Base-by-base conservation (phyloP, 2,797 vertebrate genomes). In the Rhinella marina region DNA sequence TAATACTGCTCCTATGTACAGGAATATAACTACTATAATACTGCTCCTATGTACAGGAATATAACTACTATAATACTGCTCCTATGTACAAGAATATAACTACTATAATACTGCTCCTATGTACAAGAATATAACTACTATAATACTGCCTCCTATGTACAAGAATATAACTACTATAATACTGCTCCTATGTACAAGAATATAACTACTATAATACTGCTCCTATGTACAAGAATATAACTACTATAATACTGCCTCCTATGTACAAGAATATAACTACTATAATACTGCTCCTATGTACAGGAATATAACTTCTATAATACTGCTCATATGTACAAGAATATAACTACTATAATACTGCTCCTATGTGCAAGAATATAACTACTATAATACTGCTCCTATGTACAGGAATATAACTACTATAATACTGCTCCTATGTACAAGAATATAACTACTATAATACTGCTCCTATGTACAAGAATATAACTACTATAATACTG, bases 121-220 rank as follows among this genome's bases (percentile, higher is more conserved):
- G 25, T 68, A 68, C 25, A 21, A 27, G 62, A 66, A 66, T 66
- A 66, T 66, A 66, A 66, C 62, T 62, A 68, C 66, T 70, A 70
- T 29, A 29, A 70, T 10, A 29, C 25, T 32, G 27, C n/a, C 8
- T 1, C 66, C 27, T 29, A 70, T 70, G 7, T 70, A 70, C 27
- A 70, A 16, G 66, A 17, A 70, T 70, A n/a, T 70, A 70, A 62
- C 21, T n/a, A 62, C 59, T 62, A 62, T 62, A 62, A 62, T 62
- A 62, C 59, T n/a, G 59, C 59, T 11, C 59, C 59, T 62, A 62
- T 62, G 21, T 62, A 62, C 59, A 62, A 62, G 59, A 62, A n/a
- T 62, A 62, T 62, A 62, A 62, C 59, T 62, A n/a, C 59, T 62
- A 62, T 62, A 62, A 21, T 62, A 62, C 59, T n/a, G 59, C 59